These are phyloP conservation scores for Rana temporaria DNA, from an alignment of 2,113 vertebrate genomes.

Conservation along the genomic window DNA sequence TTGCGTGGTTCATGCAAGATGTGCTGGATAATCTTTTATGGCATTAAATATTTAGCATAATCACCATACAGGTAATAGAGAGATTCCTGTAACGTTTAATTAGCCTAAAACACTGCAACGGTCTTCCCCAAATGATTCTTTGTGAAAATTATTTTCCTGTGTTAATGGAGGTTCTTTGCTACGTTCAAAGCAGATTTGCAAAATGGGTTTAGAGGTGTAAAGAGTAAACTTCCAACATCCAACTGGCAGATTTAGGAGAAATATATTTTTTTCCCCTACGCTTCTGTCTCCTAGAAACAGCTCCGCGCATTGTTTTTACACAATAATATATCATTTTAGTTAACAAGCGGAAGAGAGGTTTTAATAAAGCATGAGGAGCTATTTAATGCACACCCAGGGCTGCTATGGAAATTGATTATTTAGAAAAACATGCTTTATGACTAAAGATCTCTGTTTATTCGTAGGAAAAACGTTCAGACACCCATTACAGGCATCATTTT, in stretches of 20 bases:
- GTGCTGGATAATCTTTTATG: conserved; percentile 73
- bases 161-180: conserved; percentile 25
- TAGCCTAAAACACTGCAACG: conserved; percentile 64
- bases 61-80: conserved; percentile 73
- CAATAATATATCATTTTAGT: conserved; percentile 36
- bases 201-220: conserved; percentile 14
- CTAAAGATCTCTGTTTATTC: not conserved
- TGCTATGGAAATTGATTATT: conserved; percentile 68
- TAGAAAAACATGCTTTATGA: conserved; percentile 55
- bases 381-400: conserved; percentile 68
- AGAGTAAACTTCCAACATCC: conserved; percentile 12
- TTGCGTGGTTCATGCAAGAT: conserved; percentile 76
- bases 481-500: too few species aligned
- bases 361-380: conserved; percentile 75
- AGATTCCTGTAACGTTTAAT: conserved; percentile 77
- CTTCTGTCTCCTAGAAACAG: conserved; percentile 10
- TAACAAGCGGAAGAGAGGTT: conserved; percentile 25
- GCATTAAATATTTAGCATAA: conserved; percentile 81
- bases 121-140: conserved; percentile 12
- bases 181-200: conserved; percentile 19
- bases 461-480: not conserved
- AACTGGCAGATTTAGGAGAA: conserved; percentile 3
- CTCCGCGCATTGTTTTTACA: conserved; percentile 13
- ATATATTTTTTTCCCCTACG: not conserved
- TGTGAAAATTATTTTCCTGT: conserved; percentile 29